phyloP scores from a whole-genome alignment of 2,113 vertebrate species.

The Epinephelus lanceolatus region DNA sequence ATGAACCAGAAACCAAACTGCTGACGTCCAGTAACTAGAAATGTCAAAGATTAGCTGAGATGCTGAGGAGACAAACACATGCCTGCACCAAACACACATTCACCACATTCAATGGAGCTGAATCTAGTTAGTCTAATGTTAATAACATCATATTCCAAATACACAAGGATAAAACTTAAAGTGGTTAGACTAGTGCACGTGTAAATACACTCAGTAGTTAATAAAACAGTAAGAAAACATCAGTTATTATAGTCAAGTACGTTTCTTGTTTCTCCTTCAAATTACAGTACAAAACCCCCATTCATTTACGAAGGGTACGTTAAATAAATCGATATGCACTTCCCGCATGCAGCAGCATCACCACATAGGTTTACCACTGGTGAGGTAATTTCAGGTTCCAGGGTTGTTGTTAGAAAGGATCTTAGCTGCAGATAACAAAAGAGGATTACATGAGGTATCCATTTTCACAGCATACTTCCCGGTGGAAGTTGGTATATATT shows the following conservation, averaged over 20 bases:
- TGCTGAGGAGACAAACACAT: neutral
- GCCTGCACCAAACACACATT: neutral
- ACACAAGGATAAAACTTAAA: neutral
- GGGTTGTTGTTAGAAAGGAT: neutral
- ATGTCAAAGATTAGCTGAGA: neutral
- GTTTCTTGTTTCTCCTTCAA: neutral
- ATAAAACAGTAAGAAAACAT: neutral
- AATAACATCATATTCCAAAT: neutral
- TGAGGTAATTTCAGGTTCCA: neutral
- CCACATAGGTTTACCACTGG: neutral
- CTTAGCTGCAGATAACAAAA: neutral
- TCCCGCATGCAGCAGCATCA: neutral
- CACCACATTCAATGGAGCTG: too few species aligned
- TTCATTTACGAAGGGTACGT: neutral
- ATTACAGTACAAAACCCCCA: neutral
- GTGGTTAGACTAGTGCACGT: neutral
- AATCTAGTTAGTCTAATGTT: neutral
- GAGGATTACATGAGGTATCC: neutral
- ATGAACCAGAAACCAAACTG: constrained; percentile 6
- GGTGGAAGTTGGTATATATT: neutral
- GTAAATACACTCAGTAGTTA: neutral
- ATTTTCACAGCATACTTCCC: neutral
- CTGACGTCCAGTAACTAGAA: neutral
- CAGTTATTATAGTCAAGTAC: neutral
- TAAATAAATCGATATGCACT: neutral